Conservation (phyloP, 2,888 invertebrate genomes). For the Graphium colonna region DNA sequence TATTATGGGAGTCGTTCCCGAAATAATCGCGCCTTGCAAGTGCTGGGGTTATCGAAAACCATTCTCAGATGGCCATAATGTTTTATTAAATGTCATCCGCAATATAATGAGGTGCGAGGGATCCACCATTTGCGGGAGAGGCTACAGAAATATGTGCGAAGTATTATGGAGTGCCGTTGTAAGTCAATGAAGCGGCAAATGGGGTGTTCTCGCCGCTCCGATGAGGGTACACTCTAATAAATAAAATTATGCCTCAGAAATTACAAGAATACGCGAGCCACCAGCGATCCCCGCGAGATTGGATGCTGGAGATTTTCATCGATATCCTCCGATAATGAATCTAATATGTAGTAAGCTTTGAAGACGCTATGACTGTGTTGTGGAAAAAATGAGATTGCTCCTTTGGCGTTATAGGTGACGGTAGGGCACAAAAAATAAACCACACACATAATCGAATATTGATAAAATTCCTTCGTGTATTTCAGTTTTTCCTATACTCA, state of each 20-base stretch:
- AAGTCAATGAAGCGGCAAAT: conserved; percentile 80
- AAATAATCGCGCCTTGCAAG: conserved; percentile 16
- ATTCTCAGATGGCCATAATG: conserved; percentile 67
- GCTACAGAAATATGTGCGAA: conserved; percentile 79
- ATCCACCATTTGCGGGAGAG: conserved; percentile 63
- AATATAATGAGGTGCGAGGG: conserved; percentile 78
- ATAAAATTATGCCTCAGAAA: conserved; percentile 79
- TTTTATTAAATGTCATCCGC: conserved; percentile 79
- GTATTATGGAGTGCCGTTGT: conserved; percentile 79
- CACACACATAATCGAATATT: neutral
- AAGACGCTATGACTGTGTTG: conserved; percentile 40
- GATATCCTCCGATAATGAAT: conserved; percentile 72
- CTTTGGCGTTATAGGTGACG: conserved; percentile 22
- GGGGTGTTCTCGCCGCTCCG: conserved; percentile 70
- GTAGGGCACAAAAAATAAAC: neutral
- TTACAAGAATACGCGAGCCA: conserved; percentile 75
- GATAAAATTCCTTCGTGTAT: neutral
- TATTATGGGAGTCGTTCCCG: conserved; percentile 9
- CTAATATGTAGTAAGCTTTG: conserved; percentile 69
- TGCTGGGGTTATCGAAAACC: conserved; percentile 63
- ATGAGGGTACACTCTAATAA: conserved; percentile 75
- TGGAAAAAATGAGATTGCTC: conserved; percentile 46
- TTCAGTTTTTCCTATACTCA: neutral
- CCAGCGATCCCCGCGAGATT: conserved; percentile 70
- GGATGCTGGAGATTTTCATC: conserved; percentile 72